These are phyloP conservation scores for Chaenocephalus aceratus DNA, from an alignment of 2,113 vertebrate species.

Conservation along the genomic window DNA sequence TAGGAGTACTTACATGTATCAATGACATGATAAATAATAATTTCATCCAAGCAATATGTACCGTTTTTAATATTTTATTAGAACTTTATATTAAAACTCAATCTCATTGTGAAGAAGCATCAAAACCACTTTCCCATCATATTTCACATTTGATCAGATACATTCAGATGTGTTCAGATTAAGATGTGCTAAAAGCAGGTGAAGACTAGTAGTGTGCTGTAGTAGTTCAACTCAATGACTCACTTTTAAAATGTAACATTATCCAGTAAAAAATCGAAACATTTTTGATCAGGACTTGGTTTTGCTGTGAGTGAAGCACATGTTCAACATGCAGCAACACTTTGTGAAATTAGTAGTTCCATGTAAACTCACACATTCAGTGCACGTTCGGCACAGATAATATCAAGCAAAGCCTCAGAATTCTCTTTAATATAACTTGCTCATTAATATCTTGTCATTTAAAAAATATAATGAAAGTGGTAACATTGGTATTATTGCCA, in stretches of 20 bases:
- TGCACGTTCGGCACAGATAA: constrained; percentile 33
- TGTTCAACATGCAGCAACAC: constrained; percentile 22
- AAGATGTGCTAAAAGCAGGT: background rate
- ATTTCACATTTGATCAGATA: background rate
- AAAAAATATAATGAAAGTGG: background rate
- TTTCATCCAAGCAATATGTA: background rate
- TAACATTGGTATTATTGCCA: constrained; percentile 4
- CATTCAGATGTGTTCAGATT: background rate
- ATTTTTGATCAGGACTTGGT: background rate
- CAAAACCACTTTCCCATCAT: background rate
- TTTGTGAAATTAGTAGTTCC: background rate
- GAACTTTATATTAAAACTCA: constrained; percentile 41
- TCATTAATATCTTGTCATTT: background rate
- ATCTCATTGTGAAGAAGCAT: constrained; percentile 10
- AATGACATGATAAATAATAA: too few relatives aligned
- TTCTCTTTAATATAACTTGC: background rate
- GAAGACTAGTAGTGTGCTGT: background rate
- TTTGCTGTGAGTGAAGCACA: constrained; percentile 5
- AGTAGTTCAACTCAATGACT: background rate
- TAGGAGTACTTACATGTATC: too few relatives aligned
- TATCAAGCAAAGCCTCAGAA: background rate
- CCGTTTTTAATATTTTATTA: constrained; percentile 36
- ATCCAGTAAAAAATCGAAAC: background rate
- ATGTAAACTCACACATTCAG: constrained; percentile 20
- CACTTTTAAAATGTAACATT: background rate